Evolutionary conservation across 2,888 invertebrate genomes (phyloP), one percentile per base, ranked within the genome.

Genomic region (Yponomeuta malinellus): DNA sequence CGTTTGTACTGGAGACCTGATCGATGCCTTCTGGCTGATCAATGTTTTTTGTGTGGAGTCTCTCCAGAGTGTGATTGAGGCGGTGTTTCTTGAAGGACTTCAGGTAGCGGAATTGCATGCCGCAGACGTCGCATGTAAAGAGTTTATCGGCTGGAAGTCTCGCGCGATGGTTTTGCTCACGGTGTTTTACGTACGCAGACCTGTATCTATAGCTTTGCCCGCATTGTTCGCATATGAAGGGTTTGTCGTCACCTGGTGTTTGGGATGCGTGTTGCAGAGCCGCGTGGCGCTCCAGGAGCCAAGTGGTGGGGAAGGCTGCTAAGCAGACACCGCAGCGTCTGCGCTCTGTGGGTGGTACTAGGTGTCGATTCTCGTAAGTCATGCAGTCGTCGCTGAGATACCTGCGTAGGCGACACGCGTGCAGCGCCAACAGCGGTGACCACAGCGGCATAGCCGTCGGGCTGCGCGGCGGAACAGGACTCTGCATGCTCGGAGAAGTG

Each of bases 21-120:
- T 96, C 95, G 79, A 93, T 93, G 37, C 92, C 89, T 70, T 93
- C 93, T 12, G 90, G 84, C 8, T 84, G 85, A 23, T 93, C 93
- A 74, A 93, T 93, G 72, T 82, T 90, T 78, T 95, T 95, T 8
- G 96, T 95, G 81, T 97, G 97, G 71, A 97, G 92, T 74, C 96
- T 94, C 83, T 97, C 97, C 63, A 97, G 85, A 0, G 97, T 96
- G 84, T 97, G 97, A 80, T 97, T 97, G 72, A 97, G 93, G 37
- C 97, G 94, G 82, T 97, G 97, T 85, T 97, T 97, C 85, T 97
- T 97, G 87, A 97, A 97, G 0, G 97, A 97, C 81, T 97, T 97
- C 69, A 97, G 93, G 85, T 97, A 97, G 75, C 97, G 94, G 75
- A 97, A 97, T 84, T 97, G 97, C 97, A 97, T 97, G 73, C 97